These are phyloP conservation scores for Harpagoxenus sublaevis DNA, from an alignment of 2,888 invertebrate genomes.

Conservation along the genomic window DNA sequence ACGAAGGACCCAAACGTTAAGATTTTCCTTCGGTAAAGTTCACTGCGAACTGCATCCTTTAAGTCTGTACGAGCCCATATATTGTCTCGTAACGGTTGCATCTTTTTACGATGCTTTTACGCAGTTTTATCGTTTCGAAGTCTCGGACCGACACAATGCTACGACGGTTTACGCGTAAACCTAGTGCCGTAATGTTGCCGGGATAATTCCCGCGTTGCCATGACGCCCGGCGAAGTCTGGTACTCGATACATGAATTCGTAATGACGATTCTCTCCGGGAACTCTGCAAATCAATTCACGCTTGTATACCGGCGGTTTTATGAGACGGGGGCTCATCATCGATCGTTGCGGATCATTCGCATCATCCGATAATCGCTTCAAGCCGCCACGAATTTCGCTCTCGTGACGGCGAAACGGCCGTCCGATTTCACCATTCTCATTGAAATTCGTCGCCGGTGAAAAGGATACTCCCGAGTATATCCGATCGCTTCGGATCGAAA, in stretches of 20 bases:
- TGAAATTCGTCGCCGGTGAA: conserved; percentile 62
- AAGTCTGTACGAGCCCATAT: conserved; percentile 29
- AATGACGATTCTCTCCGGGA: conserved; percentile 34
- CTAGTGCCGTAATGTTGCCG: conserved; percentile 41
- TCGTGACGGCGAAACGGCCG: conserved; percentile 22
- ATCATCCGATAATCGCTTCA: background rate
- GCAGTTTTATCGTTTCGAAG: conserved; percentile 62
- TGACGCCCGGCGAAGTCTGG: conserved; percentile 33
- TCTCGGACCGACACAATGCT: conserved; percentile 53
- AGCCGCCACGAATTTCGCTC: conserved; percentile 49
- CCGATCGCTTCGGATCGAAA: conserved; percentile 25
- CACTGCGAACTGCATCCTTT: conserved; percentile 54
- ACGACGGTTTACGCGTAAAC: conserved; percentile 57
- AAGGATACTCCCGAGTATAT: conserved; percentile 24
- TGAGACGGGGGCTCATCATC: conserved; percentile 10
- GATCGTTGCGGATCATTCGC: conserved; percentile 1
- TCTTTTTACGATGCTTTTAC: conserved; percentile 66
- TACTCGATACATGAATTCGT: conserved; percentile 43
- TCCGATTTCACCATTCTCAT: conserved; percentile 59
- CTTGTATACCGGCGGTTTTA: conserved; percentile 22
- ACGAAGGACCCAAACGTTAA: background rate
- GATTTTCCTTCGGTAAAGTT: conserved; percentile 35
- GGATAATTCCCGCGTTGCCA: conserved; percentile 50
- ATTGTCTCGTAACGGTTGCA: conserved; percentile 54
- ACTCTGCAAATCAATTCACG: conserved; percentile 35